These are phyloP conservation scores for Catharus ustulatus DNA, from an alignment of 2,797 vertebrate species.

Conservation along the genomic window DNA sequence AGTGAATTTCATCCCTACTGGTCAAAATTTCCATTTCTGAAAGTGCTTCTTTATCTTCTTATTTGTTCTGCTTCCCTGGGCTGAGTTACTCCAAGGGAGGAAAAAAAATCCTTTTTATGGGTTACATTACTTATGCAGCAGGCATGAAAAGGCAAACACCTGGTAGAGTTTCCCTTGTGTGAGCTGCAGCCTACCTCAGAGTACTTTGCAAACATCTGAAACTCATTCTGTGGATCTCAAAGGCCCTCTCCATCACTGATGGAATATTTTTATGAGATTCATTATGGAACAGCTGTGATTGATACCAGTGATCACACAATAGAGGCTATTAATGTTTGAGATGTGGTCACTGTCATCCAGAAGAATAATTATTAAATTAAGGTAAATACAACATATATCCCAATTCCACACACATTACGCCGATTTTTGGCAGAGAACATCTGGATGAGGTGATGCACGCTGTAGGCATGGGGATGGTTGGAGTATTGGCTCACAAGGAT, in stretches of 20 bases:
- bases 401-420: background rate
- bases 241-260: conserved; percentile 67
- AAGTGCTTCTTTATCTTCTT: conserved; percentile 34
- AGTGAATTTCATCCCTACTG: conserved; percentile 17
- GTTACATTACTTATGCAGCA: conserved; percentile 68
- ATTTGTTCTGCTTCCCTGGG: conserved; percentile 38
- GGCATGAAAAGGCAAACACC: conserved; percentile 73
- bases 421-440: conserved; percentile 27
- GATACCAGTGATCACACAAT: conserved; percentile 57
- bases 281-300: conserved; percentile 66
- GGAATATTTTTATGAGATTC: conserved; percentile 67
- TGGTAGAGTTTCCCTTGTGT: conserved; percentile 66
- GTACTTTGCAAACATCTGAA: conserved; percentile 68
- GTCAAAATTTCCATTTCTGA: conserved; percentile 1
- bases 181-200: conserved; percentile 64
- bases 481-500: background rate
- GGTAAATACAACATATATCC: conserved; percentile 36
- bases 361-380: conserved; percentile 70
- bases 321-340: conserved; percentile 56
- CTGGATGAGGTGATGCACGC: conserved; percentile 25
- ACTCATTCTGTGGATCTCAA: conserved; percentile 68
- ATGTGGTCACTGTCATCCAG: conserved; percentile 58
- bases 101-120: conserved; percentile 37
- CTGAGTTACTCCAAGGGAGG: conserved; percentile 7
- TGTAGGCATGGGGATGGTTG: conserved; percentile 25